Percentiles rank a stretch among this genome's conserved stretches.
Conservation (phyloP, 2,113 vertebrate genomes). For the Xenus cinereus region DNA sequence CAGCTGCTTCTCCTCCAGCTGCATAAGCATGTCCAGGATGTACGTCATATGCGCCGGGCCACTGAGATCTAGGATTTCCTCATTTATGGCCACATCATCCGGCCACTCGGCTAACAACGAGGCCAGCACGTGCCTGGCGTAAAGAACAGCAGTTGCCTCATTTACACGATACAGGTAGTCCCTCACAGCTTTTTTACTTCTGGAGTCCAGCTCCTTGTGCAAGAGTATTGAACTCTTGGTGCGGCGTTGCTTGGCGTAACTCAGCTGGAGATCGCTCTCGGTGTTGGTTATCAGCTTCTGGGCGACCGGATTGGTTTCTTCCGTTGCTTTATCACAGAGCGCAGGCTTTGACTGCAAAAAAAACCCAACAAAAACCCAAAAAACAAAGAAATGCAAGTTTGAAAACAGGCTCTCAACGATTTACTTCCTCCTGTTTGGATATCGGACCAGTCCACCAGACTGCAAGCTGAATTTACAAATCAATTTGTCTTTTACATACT, state of each 20-base stretch:
- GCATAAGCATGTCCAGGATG: constrained; percentile 97
- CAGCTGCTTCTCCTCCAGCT: constrained; percentile 91
- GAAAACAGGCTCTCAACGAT: not conserved
- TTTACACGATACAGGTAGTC: constrained; percentile 94
- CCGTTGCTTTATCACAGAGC: constrained; percentile 86
- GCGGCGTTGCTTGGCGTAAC: constrained; percentile 92
- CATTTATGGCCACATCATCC: constrained; percentile 78
- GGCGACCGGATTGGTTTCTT: constrained; percentile 86
- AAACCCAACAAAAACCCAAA: not conserved
- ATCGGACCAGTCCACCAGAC: not conserved
- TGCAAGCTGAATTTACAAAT: not conserved
- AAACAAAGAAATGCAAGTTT: not conserved
- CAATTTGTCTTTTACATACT: not conserved
- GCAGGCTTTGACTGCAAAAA: constrained; percentile 84
- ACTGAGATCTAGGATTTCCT: constrained; percentile 90
- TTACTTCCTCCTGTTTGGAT: not conserved
- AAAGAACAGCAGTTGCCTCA: constrained; percentile 91
- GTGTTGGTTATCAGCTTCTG: constrained; percentile 97
- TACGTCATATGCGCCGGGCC: constrained; percentile 96
- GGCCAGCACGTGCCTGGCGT: constrained; percentile 91
- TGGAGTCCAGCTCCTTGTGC: constrained; percentile 92
- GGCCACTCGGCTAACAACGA: constrained; percentile 92
- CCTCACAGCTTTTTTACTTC: constrained; percentile 87
- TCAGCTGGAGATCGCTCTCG: constrained; percentile 91
- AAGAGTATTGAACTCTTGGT: constrained; percentile 92